A percentile compares a stretch with the other conserved stretches of the same genome.
These are phyloP conservation scores for Sogatella furcifera DNA, from an alignment of 1,140 invertebrate species.

Conservation along the genomic window DNA sequence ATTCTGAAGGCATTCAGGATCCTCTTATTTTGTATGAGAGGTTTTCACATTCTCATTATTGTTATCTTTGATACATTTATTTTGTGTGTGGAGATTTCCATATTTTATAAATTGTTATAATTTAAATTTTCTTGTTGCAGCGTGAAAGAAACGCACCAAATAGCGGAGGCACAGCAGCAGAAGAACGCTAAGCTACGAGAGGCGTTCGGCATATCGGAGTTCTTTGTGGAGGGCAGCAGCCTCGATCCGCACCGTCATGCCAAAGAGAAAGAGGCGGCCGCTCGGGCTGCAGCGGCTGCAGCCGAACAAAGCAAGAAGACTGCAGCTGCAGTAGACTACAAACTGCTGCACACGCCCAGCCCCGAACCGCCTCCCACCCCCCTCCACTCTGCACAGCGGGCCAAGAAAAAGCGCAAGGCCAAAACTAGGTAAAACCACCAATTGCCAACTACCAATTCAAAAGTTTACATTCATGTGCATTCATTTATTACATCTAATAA, in stretches of 20 bases:
- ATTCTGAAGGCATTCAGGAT: no score
- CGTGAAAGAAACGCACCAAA: conserved; percentile 88
- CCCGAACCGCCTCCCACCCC: conserved; percentile 19
- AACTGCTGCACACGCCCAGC: conserved; percentile 49
- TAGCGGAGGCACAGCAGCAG: conserved; percentile 91
- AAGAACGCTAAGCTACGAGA: conserved; percentile 87
- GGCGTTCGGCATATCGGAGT: conserved; percentile 89
- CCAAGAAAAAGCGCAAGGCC: conserved; percentile 12
- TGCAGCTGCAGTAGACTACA: conserved; percentile 39
- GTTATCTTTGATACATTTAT: no score
- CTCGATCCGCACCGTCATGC: conserved; percentile 75
- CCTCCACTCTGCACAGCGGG: background rate
- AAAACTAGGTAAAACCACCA: conserved; percentile 16
- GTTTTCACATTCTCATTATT: no score
- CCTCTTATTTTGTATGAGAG: no score
- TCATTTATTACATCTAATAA: no score
- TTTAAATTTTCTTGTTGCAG: no score
- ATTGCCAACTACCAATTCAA: no score
- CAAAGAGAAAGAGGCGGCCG: conserved; percentile 61
- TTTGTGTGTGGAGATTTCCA: no score
- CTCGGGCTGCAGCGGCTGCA: conserved; percentile 35
- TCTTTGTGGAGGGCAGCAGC: conserved; percentile 88
- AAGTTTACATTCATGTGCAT: no score
- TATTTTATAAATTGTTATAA: no score
- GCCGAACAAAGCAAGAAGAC: conserved; percentile 43